Percentiles rank a stretch among this genome's conserved stretches.
Conservation (phyloP, 92 coral and sea anemone species). For the Zoanthus gigantus region DNA sequence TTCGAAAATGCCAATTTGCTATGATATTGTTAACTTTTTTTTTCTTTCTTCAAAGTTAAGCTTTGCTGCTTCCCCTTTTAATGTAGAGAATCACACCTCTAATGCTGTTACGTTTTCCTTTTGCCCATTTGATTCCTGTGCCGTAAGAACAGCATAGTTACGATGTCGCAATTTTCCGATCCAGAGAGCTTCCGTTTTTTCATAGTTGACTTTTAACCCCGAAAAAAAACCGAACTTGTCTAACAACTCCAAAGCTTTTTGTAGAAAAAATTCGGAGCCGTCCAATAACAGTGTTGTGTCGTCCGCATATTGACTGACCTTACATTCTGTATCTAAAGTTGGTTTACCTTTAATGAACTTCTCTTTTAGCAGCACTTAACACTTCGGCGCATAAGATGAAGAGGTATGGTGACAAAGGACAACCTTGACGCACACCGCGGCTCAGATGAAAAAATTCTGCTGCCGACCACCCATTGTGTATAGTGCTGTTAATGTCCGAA, state of each 20-base stretch:
- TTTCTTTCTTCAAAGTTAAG: slow-evolving; percentile 13
- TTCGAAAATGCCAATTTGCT: slow-evolving; percentile 20
- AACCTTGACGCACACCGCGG: slow-evolving; percentile 39
- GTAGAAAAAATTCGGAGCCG: neutral
- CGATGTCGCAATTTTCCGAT: no score
- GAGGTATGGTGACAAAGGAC: slow-evolving; percentile 45
- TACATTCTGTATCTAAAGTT: slow-evolving; percentile 41
- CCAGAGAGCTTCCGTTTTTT: no score
- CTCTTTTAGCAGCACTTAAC: slow-evolving; percentile 26
- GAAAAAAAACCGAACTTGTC: no score
- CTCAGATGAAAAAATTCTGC: slow-evolving; percentile 30
- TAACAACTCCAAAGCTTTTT: no score
- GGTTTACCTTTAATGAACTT: slow-evolving; percentile 17
- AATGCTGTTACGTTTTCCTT: neutral
- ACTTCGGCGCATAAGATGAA: slow-evolving; percentile 40
- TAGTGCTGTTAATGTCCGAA: neutral
- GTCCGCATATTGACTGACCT: slow-evolving; percentile 50
- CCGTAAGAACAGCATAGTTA: no score
- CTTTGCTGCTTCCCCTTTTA: neutral
- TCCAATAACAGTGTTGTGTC: slow-evolving; percentile 36
- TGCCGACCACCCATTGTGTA: slow-evolving; percentile 51
- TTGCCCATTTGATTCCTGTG: no score
- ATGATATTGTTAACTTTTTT: slow-evolving; percentile 1
- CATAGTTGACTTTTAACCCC: no score
- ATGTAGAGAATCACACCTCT: slow-evolving; percentile 2